Percentiles rank a stretch among this genome's conserved stretches.
Evolutionary conservation across 1,140 invertebrate genomes (phyloP).

Genomic region (Drosophila subobscura): DNA sequence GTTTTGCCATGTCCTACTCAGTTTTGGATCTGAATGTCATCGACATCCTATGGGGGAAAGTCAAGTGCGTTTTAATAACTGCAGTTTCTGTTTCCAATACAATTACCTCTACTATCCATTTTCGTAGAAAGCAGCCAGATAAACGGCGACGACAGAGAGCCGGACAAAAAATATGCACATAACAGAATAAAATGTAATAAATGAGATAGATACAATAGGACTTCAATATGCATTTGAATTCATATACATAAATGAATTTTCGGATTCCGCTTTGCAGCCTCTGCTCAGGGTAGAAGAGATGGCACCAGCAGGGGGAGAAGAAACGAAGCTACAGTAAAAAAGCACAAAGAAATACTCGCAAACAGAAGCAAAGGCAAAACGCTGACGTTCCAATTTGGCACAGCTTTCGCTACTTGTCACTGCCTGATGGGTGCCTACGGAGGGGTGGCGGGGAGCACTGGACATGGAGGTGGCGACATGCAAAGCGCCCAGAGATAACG

Average conservation of each 20-base stretch:
- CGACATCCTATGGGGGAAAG: too few relatives aligned
- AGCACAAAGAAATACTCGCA: constrained; percentile 53
- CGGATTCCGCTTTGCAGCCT: constrained; percentile 40
- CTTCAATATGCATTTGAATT: constrained; percentile 41
- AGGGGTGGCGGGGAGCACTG: neutral
- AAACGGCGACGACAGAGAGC: too few relatives aligned
- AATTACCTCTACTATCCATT: too few relatives aligned
- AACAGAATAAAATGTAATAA: too few relatives aligned
- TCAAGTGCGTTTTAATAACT: too few relatives aligned
- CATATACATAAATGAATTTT: constrained; percentile 70
- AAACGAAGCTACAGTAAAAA: constrained; percentile 25
- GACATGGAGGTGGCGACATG: constrained; percentile 35
- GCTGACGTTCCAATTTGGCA: constrained; percentile 80
- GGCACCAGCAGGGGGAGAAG: constrained; percentile 10
- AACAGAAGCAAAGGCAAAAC: constrained; percentile 72
- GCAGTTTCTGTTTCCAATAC: too few relatives aligned
- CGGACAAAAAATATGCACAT: too few relatives aligned
- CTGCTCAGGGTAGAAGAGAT: neutral
- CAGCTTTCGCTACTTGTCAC: constrained; percentile 81
- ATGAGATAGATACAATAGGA: too few relatives aligned
- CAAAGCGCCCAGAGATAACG: constrained; percentile 46
- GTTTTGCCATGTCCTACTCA: too few relatives aligned
- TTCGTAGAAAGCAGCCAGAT: too few relatives aligned
- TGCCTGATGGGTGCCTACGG: constrained; percentile 36
- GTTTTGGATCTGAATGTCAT: too few relatives aligned